Conservation (phyloP, 2,797 vertebrate genomes). For the Bradypodion pumilum region DNA sequence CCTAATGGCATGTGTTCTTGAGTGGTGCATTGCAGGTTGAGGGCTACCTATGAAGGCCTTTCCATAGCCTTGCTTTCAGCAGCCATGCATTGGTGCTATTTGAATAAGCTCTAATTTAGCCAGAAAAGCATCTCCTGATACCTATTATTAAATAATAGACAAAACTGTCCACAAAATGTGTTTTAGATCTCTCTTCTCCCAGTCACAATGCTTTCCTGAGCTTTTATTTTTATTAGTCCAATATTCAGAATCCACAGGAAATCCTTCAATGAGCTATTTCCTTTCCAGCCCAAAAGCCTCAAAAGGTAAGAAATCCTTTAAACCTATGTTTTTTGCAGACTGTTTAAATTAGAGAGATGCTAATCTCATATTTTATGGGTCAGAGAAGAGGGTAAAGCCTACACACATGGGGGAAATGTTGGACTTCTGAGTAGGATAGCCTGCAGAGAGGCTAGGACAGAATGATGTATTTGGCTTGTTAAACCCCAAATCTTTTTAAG, state of each 20-base stretch:
- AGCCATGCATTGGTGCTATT: too few species aligned
- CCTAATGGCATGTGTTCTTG: background rate
- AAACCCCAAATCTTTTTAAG: background rate
- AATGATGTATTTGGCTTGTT: slow-evolving; percentile 5
- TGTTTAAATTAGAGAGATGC: slow-evolving; percentile 67
- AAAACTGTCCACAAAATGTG: slow-evolving; percentile 37
- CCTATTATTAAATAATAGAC: slow-evolving; percentile 48
- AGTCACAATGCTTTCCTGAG: slow-evolving; percentile 63
- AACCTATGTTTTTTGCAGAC: slow-evolving; percentile 58
- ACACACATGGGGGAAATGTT: slow-evolving; percentile 29
- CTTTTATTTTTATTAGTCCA: slow-evolving; percentile 72
- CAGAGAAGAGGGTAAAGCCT: slow-evolving; percentile 50
- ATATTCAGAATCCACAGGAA: slow-evolving; percentile 73
- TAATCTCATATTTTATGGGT: slow-evolving; percentile 46
- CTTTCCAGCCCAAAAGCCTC: slow-evolving; percentile 55
- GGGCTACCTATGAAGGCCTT: background rate
- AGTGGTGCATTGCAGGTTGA: background rate
- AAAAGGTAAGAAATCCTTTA: slow-evolving; percentile 54
- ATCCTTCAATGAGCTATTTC: slow-evolving; percentile 71
- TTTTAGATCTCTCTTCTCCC: slow-evolving; percentile 55
- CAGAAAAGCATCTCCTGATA: too few species aligned
- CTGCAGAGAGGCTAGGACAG: slow-evolving; percentile 35
- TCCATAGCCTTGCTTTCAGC: background rate
- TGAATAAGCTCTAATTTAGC: background rate
- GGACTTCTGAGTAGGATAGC: slow-evolving; percentile 56